Conservation (phyloP, 2,888 invertebrate species). For the Aplocera efformata region DNA sequence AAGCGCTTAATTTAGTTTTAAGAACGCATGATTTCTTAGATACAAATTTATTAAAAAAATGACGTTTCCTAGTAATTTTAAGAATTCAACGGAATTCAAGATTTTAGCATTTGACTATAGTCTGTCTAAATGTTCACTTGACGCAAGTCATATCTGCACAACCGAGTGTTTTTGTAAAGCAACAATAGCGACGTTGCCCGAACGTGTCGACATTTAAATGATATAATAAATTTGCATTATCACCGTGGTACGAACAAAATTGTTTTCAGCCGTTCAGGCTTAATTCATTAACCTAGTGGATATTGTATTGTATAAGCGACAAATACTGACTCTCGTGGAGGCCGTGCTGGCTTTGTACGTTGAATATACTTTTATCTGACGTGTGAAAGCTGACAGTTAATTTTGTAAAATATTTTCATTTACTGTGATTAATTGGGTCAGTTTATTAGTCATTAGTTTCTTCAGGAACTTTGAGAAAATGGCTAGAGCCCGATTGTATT, state of each 20-base stretch:
- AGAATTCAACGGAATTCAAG: too few relatives aligned
- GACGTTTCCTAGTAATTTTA: too few relatives aligned
- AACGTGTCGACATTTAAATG: slow-evolving; percentile 66
- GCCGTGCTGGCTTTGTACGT: slow-evolving; percentile 6
- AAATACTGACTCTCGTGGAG: slow-evolving; percentile 30
- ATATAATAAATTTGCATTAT: slow-evolving; percentile 75
- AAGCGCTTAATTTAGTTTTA: too few relatives aligned
- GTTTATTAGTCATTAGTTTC: too few relatives aligned
- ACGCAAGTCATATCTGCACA: background rate
- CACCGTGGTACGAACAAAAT: slow-evolving; percentile 61
- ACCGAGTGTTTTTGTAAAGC: background rate
- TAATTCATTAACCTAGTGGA: slow-evolving; percentile 64
- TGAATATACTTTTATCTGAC: background rate
- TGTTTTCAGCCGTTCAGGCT: slow-evolving; percentile 60
- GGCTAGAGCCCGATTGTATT: too few relatives aligned
- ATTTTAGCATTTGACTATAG: background rate
- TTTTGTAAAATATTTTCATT: too few relatives aligned
- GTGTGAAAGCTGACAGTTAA: too few relatives aligned
- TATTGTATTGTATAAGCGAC: slow-evolving; percentile 52
- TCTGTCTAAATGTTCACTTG: too few relatives aligned
- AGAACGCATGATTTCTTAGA: too few relatives aligned
- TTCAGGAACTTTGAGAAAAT: too few relatives aligned
- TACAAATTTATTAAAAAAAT: too few relatives aligned
- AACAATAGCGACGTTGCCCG: slow-evolving; percentile 17
- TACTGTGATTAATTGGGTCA: too few relatives aligned